Base-by-base conservation (phyloP, 1,140 invertebrate species). In the Cherax destructor region DNA sequence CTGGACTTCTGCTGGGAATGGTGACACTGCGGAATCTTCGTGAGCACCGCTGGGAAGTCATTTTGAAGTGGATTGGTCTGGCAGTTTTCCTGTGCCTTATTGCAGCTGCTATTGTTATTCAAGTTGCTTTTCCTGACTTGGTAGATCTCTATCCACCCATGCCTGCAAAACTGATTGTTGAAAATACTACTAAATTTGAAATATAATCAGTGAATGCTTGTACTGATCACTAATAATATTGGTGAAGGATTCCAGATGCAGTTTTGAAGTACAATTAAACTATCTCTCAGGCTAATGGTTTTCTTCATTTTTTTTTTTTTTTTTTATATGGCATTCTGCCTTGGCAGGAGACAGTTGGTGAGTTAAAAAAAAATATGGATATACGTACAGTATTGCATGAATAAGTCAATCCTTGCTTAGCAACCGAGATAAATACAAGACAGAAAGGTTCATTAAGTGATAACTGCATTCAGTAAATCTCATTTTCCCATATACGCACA, bases 31-130 rank as follows among this genome's bases (percentile, higher is more conserved):
- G 95, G 47, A 99, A 99, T 95, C 95, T 99, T 4, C 96, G 97
- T 94, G 97, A 98, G 86, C 96, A 96, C 83, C 96, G 96, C 77
- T 98, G 98, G 96, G 98, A 99, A 94, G 97, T 97, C 93, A 90
- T 95, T 96, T 61, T 96, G 11, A 98, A 98, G 96, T 98, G 97
- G 97, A 95, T 97, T 83, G 97, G 97, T 65, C 96, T 99, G 18
- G 95, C 96, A 10, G 94, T 97, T 0, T 99, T 97, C 93, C 95
- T 96, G n/a, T 95, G 95, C 0, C 96, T 99, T 1, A 97, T 98
- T 95, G 94, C 74, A 49, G 83, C 87, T 47, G 93, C 91, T 50
- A 84, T 93, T 78, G 77, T 92, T n/a, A 91, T 93, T n/a, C 93
- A 93, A 52, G 83, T 93, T 21, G 90, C 89, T 11, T 92, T 92